Base-by-base conservation (phyloP, 2,888 invertebrate genomes). In the Ligdia adustata region DNA sequence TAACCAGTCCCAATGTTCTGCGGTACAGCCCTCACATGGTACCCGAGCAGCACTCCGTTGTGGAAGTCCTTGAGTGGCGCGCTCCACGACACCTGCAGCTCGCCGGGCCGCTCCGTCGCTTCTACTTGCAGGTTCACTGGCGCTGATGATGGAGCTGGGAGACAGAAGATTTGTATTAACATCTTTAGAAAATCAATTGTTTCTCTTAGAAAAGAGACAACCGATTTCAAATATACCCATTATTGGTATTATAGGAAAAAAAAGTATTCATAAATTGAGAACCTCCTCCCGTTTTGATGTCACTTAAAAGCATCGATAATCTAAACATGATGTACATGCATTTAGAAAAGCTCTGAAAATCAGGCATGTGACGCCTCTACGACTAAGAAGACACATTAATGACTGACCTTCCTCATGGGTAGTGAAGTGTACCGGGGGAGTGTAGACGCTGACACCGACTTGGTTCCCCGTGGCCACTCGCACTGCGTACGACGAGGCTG, bases 391-490 rank as follows among this genome's bases (percentile, higher is more conserved):
- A n/a, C n/a, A n/a, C n/a, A n/a, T n/a, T n/a, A n/a, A n/a, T n/a
- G n/a, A n/a, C 14, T 18, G 59, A 90, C 90, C 89, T 82, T 91
- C 90, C 55, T 91, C 90, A 26, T 86, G 82, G 0, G 90, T 90
- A 1, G 86, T 90, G 53, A 91, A 90, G 45, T 89, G 86, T 0
- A 87, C 62, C 0, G 90, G 81, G 0, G 83, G 60, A 0, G 90
- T 87, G 43, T 72, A 90, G 1, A 80, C 61, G 31, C 90, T 90
- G 41, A 83, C 72, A 0, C 90, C 91, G 0, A 90, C 90, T 61
- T 85, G 83, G 62, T 90, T 90, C 1, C 82, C 86, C 0, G 90
- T 85, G 0, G 91, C 88, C 0, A 90, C 79, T 1, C 89, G 72
- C 0, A 82, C 79, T 0, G 77, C 79, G 15, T 91, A 91, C 0